Evolutionary conservation across 2,797 vertebrate species (phyloP).

Genomic region (Anguilla megastoma): DNA sequence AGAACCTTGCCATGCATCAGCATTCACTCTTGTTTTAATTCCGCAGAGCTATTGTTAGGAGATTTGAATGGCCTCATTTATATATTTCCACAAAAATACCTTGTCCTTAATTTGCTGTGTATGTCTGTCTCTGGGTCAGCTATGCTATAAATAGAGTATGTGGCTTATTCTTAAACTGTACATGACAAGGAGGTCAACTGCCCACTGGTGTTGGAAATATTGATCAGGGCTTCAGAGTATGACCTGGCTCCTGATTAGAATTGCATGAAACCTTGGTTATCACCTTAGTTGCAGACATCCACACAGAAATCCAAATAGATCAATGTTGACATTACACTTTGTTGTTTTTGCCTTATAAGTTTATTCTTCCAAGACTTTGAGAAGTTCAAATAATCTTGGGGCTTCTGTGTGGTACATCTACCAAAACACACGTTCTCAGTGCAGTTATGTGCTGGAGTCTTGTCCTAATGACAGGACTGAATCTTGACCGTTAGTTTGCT

Average conservation of each 20-base stretch:
- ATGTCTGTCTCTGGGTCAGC: background rate
- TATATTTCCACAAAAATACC: background rate
- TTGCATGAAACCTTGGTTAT: background rate
- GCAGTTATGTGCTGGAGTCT: background rate
- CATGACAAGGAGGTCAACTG: background rate
- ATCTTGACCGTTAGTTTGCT: background rate
- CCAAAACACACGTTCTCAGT: background rate
- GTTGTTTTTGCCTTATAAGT: background rate
- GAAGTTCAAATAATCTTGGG: background rate
- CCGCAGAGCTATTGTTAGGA: slow-evolving; percentile 8
- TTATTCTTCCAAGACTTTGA: background rate
- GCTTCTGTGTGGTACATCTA: background rate
- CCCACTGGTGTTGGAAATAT: background rate
- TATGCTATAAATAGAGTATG: background rate
- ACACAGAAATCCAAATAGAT: background rate
- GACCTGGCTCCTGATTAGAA: background rate
- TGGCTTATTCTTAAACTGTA: background rate
- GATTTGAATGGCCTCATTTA: background rate
- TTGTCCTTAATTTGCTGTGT: background rate
- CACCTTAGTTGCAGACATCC: background rate
- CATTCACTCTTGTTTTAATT: background rate
- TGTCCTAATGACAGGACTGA: background rate
- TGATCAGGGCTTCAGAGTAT: background rate
- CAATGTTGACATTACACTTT: background rate
- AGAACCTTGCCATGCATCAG: slow-evolving; percentile 1